These are phyloP conservation scores for Oscheius myriophilus DNA, from an alignment of 2,888 invertebrate species.

Conservation along the genomic window DNA sequence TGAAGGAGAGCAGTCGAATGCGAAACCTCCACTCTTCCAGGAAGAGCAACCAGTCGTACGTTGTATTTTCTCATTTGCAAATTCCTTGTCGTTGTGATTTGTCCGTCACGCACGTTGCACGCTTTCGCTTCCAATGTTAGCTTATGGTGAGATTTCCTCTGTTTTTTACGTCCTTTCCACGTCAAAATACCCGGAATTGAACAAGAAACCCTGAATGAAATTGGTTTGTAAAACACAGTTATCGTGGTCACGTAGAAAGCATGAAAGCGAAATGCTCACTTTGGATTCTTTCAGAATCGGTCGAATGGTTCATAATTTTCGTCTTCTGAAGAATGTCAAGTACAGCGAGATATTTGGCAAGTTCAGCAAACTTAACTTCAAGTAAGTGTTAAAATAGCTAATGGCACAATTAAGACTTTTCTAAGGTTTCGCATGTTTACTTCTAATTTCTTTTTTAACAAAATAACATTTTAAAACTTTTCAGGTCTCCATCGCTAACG, in stretches of 20 bases:
- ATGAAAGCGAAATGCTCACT: too few relatives aligned
- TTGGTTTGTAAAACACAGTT: too few relatives aligned
- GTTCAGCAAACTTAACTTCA: slow-evolving; percentile 52
- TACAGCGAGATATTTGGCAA: slow-evolving; percentile 66
- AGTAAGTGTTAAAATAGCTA: slow-evolving; percentile 34
- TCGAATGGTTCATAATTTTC: slow-evolving; percentile 60
- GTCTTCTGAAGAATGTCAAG: slow-evolving; percentile 61
- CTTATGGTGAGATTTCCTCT: too few relatives aligned
- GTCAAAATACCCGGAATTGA: too few relatives aligned
- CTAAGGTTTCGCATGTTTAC: background rate
- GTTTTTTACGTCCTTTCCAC: too few relatives aligned
- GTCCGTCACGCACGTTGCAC: too few relatives aligned
- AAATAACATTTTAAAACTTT: background rate
- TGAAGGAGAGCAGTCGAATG: slow-evolving; percentile 59
- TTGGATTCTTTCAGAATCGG: slow-evolving; percentile 32
- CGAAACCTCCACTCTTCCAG: slow-evolving; percentile 53
- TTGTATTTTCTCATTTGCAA: slow-evolving; percentile 11
- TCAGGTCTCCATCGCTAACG: background rate
- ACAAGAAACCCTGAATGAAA: too few relatives aligned
- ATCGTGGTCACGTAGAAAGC: too few relatives aligned
- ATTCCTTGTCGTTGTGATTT: too few relatives aligned
- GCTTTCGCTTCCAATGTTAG: too few relatives aligned
- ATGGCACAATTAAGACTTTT: background rate
- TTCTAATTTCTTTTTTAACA: background rate
- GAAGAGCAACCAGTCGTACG: slow-evolving; percentile 53